Evolutionary conservation across 2,113 vertebrate genomes (phyloP).

Genomic region (Galbula dea): DNA sequence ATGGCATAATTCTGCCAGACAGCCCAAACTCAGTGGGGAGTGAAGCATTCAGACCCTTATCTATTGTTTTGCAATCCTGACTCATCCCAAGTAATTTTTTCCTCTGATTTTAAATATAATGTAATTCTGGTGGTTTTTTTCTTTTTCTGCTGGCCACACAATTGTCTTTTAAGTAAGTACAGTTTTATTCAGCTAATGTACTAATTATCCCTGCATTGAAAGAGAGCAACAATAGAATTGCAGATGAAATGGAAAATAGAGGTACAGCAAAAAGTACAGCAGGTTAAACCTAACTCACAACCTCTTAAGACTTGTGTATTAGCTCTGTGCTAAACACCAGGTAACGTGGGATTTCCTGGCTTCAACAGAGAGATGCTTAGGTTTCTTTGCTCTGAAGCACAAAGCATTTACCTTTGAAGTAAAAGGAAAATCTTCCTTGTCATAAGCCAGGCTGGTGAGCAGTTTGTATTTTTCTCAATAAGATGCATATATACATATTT

Average conservation of each 20-base stretch:
- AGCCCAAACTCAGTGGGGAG: background rate
- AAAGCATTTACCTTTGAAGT: background rate
- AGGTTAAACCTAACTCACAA: background rate
- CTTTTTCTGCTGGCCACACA: background rate
- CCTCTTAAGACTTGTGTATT: slow-evolving; percentile 1
- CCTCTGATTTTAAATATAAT: background rate
- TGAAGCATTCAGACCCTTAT: background rate
- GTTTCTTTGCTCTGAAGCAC: background rate
- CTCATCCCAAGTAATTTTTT: background rate
- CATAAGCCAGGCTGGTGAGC: background rate
- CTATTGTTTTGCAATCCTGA: background rate
- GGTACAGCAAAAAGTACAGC: background rate
- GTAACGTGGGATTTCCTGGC: background rate
- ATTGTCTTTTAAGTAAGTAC: background rate
- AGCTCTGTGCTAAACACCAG: background rate
- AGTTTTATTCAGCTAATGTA: background rate
- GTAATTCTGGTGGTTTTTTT: background rate
- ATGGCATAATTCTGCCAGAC: background rate
- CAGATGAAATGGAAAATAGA: background rate
- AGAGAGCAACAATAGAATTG: background rate
- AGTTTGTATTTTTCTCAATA: background rate
- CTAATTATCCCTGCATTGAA: background rate
- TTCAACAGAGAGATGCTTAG: background rate
- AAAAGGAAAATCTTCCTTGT: background rate
- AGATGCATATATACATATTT: background rate